A percentile compares a stretch with the other conserved stretches of the same genome.
Conservation (phyloP, 2,113 vertebrate genomes). For the Nothocercus nigrocapillus region DNA sequence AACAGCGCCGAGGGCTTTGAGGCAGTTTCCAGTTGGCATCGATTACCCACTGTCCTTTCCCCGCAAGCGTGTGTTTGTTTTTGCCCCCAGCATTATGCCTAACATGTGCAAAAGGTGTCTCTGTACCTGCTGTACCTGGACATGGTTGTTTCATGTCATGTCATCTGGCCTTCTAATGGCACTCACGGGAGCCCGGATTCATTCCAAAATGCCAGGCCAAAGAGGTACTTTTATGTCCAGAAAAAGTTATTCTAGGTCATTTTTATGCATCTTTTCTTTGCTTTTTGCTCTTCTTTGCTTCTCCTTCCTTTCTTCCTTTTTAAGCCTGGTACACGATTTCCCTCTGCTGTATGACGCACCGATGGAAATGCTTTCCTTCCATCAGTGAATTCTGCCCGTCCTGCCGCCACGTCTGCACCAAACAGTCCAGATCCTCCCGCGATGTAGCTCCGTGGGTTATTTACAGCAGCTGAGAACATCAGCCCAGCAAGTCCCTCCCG, state of each 20-base stretch:
- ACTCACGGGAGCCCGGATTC: neutral
- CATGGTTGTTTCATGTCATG: neutral
- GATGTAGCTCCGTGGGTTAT: neutral
- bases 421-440: neutral
- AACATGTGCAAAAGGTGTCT: neutral
- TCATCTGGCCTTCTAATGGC: neutral
- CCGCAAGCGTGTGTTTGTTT: neutral
- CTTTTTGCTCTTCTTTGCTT: neutral
- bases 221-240: neutral
- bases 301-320: too few relatives aligned
- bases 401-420: neutral
- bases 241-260: neutral
- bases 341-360: neutral
- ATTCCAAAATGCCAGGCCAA: neutral
- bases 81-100: neutral
- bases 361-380: neutral
- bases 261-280: neutral
- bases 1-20: neutral
- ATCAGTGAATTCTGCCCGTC: neutral
- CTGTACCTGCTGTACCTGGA: neutral
- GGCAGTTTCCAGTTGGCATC: neutral
- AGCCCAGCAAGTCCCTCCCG: neutral
- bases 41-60: neutral
- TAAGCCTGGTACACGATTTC: neutral
- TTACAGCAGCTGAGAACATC: slow-evolving; percentile 1